phyloP scores from a whole-genome alignment of 2,888 invertebrate species.

The Harpalus rubripes region DNA sequence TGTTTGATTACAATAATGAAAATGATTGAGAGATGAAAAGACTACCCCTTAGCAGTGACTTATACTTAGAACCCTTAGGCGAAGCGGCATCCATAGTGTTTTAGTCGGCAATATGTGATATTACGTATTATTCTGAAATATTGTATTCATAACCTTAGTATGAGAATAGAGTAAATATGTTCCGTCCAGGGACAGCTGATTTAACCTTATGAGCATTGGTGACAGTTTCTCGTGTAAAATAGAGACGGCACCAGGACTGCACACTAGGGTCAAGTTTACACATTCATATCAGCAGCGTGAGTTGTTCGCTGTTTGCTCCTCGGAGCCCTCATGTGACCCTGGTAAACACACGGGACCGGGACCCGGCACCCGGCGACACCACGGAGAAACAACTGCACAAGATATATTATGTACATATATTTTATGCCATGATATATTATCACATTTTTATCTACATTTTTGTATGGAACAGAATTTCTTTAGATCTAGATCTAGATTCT shows the following conservation, averaged over 20 bases:
- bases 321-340: background rate
- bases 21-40: no score
- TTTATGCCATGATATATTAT: background rate
- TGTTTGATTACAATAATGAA: no score
- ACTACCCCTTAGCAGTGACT: no score
- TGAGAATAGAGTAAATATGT: background rate
- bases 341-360: background rate
- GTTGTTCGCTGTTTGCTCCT: background rate
- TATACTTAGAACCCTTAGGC: no score
- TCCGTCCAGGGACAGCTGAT: background rate
- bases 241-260: conserved; percentile 33
- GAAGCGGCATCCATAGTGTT: no score
- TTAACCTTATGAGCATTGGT: background rate
- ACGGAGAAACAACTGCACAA: background rate
- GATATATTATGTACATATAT: background rate
- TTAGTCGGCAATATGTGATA: no score
- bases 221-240: conserved; percentile 50
- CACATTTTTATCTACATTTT: background rate
- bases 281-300: conserved; percentile 50
- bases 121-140: no score
- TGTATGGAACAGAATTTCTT: background rate
- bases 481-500: no score
- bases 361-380: background rate
- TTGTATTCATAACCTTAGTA: background rate
- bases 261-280: conserved; percentile 46